These are phyloP conservation scores for Galerucella pusilla DNA, from an alignment of 2,888 invertebrate species.

Conservation along the genomic window DNA sequence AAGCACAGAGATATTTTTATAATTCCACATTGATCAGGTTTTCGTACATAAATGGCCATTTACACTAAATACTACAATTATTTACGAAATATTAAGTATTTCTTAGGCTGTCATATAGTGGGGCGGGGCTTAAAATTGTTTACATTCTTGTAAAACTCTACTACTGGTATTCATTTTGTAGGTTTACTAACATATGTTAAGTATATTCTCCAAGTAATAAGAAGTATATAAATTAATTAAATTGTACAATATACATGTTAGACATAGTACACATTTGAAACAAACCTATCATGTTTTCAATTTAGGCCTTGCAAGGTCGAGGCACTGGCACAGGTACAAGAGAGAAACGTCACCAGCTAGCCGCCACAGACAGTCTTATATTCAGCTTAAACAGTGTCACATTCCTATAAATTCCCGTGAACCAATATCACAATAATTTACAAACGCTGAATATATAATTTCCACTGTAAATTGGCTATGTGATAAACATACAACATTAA, in stretches of 20 bases:
- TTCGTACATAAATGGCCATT: not conserved
- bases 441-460: slow-evolving; percentile 38
- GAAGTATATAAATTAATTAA: not conserved
- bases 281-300: slow-evolving; percentile 60
- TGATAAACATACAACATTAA: slow-evolving; percentile 53
- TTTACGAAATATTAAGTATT: slow-evolving; percentile 52
- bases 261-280: slow-evolving; percentile 40
- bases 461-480: slow-evolving; percentile 45
- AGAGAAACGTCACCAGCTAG: slow-evolving; percentile 65
- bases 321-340: slow-evolving; percentile 63
- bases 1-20: not conserved
- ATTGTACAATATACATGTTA: slow-evolving; percentile 4
- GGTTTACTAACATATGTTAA: slow-evolving; percentile 13
- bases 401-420: slow-evolving; percentile 52
- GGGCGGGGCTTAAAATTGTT: slow-evolving; percentile 66
- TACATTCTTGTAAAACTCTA: slow-evolving; percentile 58
- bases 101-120: slow-evolving; percentile 53
- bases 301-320: slow-evolving; percentile 57
- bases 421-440: slow-evolving; percentile 34
- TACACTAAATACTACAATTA: slow-evolving; percentile 53
- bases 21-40: not conserved
- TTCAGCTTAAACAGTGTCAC: slow-evolving; percentile 45
- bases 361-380: slow-evolving; percentile 53
- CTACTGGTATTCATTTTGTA: slow-evolving; percentile 31
- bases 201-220: not conserved